phyloP scores from a whole-genome alignment of 37 sponge, comb jelly and placozoan genomes.

The Ianthella basta region DNA sequence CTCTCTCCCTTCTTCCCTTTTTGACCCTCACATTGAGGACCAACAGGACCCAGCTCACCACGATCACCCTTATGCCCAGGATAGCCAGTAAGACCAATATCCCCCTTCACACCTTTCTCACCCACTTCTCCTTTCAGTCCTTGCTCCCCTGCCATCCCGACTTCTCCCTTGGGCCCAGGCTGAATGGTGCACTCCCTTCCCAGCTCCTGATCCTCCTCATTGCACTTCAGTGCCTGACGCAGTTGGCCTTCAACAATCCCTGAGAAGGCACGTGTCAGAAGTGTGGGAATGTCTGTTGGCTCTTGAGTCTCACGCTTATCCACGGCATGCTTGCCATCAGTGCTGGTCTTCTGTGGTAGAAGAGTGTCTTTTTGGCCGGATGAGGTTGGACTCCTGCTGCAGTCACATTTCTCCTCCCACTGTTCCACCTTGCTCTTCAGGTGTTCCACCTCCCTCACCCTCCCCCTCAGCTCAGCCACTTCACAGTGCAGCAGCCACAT shows the following conservation, averaged over 20 bases:
- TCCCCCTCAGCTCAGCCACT: neutral
- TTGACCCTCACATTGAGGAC: neutral
- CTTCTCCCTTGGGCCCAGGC: neutral
- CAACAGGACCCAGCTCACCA: constrained; percentile 1
- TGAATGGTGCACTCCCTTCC: neutral
- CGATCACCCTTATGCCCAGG: neutral
- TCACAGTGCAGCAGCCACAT: neutral
- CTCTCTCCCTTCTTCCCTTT: neutral
- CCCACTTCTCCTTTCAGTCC: neutral
- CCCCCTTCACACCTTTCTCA: neutral
- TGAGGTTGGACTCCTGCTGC: too few relatives aligned
- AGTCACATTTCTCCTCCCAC: too few relatives aligned
- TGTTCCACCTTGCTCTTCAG: too few relatives aligned
- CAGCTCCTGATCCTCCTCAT: neutral
- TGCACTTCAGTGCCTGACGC: neutral
- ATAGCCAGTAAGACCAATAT: neutral
- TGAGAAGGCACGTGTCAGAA: too few relatives aligned
- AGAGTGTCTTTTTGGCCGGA: too few relatives aligned
- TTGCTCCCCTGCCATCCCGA: neutral
- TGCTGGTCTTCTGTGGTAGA: too few relatives aligned
- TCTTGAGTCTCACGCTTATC: too few relatives aligned
- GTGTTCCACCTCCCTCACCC: too few relatives aligned
- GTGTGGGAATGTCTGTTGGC: too few relatives aligned
- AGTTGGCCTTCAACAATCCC: neutral
- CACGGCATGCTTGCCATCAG: too few relatives aligned